These are phyloP conservation scores for Catharus ustulatus DNA, from an alignment of 2,797 vertebrate genomes.

Conservation along the genomic window DNA sequence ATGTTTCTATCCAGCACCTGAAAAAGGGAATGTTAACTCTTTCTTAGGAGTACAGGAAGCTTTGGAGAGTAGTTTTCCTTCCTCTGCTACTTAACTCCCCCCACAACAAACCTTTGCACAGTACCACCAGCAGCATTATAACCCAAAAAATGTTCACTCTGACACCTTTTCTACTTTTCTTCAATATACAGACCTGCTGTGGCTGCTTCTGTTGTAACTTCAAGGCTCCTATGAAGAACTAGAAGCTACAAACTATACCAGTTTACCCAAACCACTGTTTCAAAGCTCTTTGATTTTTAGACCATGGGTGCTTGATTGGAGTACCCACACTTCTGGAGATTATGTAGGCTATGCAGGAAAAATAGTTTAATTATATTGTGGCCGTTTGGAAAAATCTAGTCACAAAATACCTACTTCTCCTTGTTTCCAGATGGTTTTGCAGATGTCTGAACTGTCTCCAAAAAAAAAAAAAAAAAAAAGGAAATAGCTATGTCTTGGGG, in stretches of 20 bases:
- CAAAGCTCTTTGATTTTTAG: background rate
- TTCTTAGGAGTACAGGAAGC: background rate
- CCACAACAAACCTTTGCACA: background rate
- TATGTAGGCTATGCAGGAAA: background rate
- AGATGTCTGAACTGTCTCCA: background rate
- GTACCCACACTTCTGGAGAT: background rate
- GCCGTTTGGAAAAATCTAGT: background rate
- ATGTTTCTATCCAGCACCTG: background rate
- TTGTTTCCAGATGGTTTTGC: background rate
- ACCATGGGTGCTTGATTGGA: background rate
- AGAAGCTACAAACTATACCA: background rate
- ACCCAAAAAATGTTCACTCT: background rate
- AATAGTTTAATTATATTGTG: background rate
- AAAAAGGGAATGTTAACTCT: background rate
- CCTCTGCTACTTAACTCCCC: background rate
- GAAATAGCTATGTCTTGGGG: background rate
- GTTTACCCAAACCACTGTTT: background rate
- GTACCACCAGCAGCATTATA: background rate
- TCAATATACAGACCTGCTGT: background rate
- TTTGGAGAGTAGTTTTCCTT: background rate
- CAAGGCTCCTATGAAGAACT: background rate
- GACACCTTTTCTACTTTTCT: background rate
- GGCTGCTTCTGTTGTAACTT: background rate
- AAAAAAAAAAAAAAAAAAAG: background rate
- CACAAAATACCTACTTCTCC: background rate